Conservation (phyloP, 2,113 vertebrate genomes). For the Prietella phreatophila region DNA sequence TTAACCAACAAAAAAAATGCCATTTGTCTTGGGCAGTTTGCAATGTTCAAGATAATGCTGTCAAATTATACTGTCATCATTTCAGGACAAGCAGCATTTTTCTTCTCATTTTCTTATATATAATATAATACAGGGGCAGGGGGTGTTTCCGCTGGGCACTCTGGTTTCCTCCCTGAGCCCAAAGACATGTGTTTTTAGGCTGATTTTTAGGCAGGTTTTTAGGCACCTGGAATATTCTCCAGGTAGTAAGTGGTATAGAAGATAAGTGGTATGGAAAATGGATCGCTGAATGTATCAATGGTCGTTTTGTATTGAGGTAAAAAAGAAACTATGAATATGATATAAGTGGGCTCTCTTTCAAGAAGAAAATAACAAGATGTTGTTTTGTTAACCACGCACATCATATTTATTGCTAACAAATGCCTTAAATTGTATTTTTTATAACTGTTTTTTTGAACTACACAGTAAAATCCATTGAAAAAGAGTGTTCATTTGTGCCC, state of each 20-base stretch:
- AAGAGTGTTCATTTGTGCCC: too few relatives aligned
- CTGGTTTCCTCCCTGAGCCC: too few relatives aligned
- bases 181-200: too few relatives aligned
- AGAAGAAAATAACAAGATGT: background rate
- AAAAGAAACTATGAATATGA: background rate
- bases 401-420: background rate
- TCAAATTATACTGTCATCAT: background rate
- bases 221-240: too few relatives aligned
- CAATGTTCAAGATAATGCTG: background rate
- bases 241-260: too few relatives aligned
- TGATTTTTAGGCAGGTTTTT: too few relatives aligned
- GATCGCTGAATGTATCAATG: background rate
- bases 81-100: conserved; percentile 8
- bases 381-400: background rate
- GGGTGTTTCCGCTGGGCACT: too few relatives aligned
- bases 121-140: too few relatives aligned
- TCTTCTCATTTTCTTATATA: background rate
- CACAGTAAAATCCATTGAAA: too few relatives aligned
- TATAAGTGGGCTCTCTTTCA: background rate
- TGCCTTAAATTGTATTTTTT: too few relatives aligned
- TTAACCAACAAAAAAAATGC: background rate
- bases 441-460: too few relatives aligned
- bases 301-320: background rate
- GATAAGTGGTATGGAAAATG: too few relatives aligned
- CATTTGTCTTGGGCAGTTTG: background rate